phyloP scores from a whole-genome alignment of 2,888 invertebrate genomes.

The Hirtodrosophila duncani region DNA sequence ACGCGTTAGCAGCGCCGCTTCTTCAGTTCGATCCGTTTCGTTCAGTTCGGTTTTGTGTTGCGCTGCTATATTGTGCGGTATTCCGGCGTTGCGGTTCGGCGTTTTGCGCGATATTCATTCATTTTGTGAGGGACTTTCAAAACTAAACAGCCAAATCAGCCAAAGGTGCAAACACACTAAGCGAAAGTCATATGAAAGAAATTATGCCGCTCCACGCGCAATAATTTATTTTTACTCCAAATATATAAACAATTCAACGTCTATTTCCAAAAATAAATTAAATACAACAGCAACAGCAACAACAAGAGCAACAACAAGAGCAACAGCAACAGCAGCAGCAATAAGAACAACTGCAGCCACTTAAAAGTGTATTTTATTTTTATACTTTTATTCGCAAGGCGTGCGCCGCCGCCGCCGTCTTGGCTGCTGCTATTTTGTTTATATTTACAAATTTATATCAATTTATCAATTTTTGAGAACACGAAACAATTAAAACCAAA shows the following conservation, averaged over 20 bases:
- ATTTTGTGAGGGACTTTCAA: no score
- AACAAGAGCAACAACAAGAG: slow-evolving; percentile 30
- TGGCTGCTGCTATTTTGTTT: slow-evolving; percentile 25
- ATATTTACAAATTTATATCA: slow-evolving; percentile 33
- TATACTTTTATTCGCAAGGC: slow-evolving; percentile 36
- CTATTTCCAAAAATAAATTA: slow-evolving; percentile 67
- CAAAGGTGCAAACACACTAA: slow-evolving; percentile 22
- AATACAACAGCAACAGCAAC: slow-evolving; percentile 23
- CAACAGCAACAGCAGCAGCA: slow-evolving; percentile 30
- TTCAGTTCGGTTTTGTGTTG: slow-evolving; percentile 1
- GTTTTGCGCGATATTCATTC: slow-evolving; percentile 20
- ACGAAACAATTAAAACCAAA: no score
- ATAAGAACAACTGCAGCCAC: slow-evolving; percentile 51
- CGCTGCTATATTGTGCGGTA: slow-evolving; percentile 15
- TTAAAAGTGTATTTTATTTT: slow-evolving; percentile 52
- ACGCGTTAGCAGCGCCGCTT: slow-evolving; percentile 71
- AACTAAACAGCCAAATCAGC: no score
- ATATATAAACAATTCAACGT: slow-evolving; percentile 64
- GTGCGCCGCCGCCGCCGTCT: slow-evolving; percentile 8
- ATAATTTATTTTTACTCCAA: slow-evolving; percentile 67
- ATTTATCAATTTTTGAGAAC: no score
- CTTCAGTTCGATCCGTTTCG: slow-evolving; percentile 27
- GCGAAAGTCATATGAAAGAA: slow-evolving; percentile 24
- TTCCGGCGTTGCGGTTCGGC: slow-evolving; percentile 28
- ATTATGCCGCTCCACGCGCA: slow-evolving; percentile 46